Evolutionary conservation across 2,113 vertebrate species (phyloP).

Genomic region (Leiothrix lutea): DNA sequence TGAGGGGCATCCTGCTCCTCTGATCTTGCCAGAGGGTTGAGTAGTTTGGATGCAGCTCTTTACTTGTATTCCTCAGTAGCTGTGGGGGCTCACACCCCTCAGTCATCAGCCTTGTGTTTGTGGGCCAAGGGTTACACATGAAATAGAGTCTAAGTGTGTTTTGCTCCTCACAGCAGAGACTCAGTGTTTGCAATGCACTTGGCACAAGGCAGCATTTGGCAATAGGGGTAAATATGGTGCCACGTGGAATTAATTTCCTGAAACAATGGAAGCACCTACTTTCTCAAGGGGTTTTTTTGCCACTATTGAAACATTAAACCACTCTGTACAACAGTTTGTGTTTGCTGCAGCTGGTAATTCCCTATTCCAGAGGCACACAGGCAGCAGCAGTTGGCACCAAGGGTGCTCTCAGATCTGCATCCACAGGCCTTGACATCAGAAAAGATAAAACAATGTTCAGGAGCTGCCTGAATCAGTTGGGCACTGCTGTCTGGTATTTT

Average conservation of each 20-base stretch:
- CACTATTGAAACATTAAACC: neutral
- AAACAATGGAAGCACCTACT: neutral
- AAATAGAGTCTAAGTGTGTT: neutral
- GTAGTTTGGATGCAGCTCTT: neutral
- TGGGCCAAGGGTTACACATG: neutral
- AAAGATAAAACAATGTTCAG: neutral
- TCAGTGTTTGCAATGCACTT: neutral
- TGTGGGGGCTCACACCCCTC: neutral
- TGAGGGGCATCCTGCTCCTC: rapidly evolving
- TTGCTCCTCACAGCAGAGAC: rapidly evolving
- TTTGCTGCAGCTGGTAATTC: neutral
- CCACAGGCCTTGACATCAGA: neutral
- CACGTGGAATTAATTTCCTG: neutral
- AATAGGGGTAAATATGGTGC: rapidly evolving
- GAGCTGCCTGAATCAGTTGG: neutral
- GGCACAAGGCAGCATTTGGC: rapidly evolving
- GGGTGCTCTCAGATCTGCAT: neutral
- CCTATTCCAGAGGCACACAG: neutral
- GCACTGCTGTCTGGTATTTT: neutral
- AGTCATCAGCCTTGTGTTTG: neutral
- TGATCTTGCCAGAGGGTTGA: neutral
- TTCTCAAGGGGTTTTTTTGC: neutral
- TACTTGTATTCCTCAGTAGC: neutral
- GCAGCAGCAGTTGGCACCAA: neutral
- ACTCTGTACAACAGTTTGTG: neutral